These are phyloP conservation scores for Camelus dromedarius DNA, from an alignment of 2,113 vertebrate species.

Conservation along the genomic window DNA sequence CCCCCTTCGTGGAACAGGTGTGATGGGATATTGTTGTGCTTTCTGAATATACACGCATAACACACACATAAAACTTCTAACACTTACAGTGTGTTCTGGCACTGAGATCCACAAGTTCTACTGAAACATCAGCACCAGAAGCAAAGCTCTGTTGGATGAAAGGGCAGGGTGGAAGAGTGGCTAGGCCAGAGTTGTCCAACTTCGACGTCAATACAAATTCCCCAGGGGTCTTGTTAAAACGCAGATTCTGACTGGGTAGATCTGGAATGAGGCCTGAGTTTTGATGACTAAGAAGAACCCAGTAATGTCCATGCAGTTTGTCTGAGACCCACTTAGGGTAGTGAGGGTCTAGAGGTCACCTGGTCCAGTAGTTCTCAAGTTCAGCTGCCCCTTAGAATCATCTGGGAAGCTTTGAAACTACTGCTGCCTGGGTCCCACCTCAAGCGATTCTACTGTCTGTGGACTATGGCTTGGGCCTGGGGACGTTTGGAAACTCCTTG, in stretches of 20 bases:
- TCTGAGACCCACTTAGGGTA: neutral
- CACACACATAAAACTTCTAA: neutral
- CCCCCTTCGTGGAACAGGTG: neutral
- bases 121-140: neutral
- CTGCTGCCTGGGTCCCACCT: neutral
- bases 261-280: neutral
- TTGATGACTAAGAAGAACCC: neutral
- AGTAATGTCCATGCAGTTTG: neutral
- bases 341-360: neutral
- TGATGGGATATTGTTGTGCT: neutral
- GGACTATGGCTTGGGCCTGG: neutral
- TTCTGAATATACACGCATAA: neutral
- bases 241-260: neutral
- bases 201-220: neutral
- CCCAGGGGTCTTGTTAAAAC: neutral
- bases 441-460: neutral
- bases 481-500: neutral
- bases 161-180: neutral
- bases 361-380: neutral
- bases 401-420: neutral
- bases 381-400: neutral
- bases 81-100: neutral
- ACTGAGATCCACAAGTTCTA: constrained; percentile 7
- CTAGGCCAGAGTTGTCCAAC: neutral
- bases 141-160: neutral